Evolutionary conservation across 35 echinoderm and acorn worm species (phyloP).

Genomic region (Lytechinus variegatus): DNA sequence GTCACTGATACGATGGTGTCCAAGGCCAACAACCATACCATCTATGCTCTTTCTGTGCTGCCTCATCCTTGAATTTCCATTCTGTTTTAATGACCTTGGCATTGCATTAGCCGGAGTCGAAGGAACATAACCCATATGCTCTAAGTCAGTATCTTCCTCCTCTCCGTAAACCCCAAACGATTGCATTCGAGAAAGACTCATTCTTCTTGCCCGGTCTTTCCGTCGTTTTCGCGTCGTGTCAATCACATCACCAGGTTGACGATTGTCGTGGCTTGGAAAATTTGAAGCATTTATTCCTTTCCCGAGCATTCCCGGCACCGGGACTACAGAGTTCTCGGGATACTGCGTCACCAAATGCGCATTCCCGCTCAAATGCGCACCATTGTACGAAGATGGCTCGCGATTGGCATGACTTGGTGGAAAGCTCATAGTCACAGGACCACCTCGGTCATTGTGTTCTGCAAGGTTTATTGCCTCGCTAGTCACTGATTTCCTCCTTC

Average conservation of each 20-base stretch:
- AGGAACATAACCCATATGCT: slow-evolving; percentile 18
- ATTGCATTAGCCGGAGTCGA: slow-evolving; percentile 44
- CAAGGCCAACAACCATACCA: background rate
- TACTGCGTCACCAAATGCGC: slow-evolving; percentile 39
- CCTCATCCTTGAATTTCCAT: background rate
- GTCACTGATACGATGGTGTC: slow-evolving; percentile 10
- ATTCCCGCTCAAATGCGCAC: background rate
- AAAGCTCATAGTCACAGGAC: slow-evolving; percentile 15
- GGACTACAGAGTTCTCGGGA: slow-evolving; percentile 43
- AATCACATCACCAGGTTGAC: background rate
- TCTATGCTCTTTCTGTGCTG: slow-evolving; percentile 31
- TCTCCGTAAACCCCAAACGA: slow-evolving; percentile 42
- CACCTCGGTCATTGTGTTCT: background rate
- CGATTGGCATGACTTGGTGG: background rate
- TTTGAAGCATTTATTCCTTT: slow-evolving; percentile 26
- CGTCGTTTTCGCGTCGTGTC: background rate
- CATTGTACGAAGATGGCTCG: background rate
- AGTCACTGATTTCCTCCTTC: background rate
- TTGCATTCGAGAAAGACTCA: slow-evolving; percentile 9
- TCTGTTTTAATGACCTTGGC: background rate
- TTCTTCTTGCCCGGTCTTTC: background rate
- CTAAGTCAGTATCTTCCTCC: slow-evolving; percentile 31
- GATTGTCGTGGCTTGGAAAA: background rate
- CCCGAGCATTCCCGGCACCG: slow-evolving; percentile 45
- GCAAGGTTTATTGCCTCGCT: background rate